Base-by-base conservation (phyloP, 1,140 invertebrate species). In the Temnothorax nylanderi region DNA sequence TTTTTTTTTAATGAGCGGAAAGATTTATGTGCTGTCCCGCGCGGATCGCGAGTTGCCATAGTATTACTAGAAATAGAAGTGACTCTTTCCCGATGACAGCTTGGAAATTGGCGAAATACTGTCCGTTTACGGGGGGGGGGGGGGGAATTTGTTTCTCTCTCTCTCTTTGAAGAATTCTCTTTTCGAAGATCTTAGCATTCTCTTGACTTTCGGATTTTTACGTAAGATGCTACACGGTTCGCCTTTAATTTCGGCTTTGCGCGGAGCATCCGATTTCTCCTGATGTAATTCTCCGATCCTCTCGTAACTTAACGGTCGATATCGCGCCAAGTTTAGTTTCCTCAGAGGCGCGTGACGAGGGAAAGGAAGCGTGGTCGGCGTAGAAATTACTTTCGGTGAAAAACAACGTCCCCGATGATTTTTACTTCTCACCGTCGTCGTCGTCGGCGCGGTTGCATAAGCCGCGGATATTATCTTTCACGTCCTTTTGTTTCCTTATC, bases 291-390 rank as follows among this genome's bases (percentile, higher is more conserved):
- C 32, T 18, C 60, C 60, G 44, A 80, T 80, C 16, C 47, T 60
- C 56, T 49, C 37, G 69, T 84, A 74, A 72, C 51, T 60, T 58
- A 72, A 84, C 16, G 51, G 13, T 74, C 80, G 80, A 84, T 74
- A 84, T 84, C 65, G 34, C 67, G 49, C 65, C 67, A 84, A 74
- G 51, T 81, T 81, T 71, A 81, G 78, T 84, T 74, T 74, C 54
- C 37, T 74, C 51, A 37, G 56, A 58, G 49, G 49, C 37, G 51
- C 34, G 67, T 74, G 67, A 74, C 69, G 34, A 84, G 67, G 26
- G 69, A 84, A 74, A 84, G 67, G 69, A 58, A 84, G 80, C 80
- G 54, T 84, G 69, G 67, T 81, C 13, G 78, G 65, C 47, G 65
- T 81, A 69, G 49, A 71, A 81, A 81, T 81, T 37, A 71, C 78